A percentile compares a stretch with the other conserved stretches of the same genome.
Evolutionary conservation across 2,888 invertebrate genomes (phyloP).

Genomic region (Lacanobia wlatinum): DNA sequence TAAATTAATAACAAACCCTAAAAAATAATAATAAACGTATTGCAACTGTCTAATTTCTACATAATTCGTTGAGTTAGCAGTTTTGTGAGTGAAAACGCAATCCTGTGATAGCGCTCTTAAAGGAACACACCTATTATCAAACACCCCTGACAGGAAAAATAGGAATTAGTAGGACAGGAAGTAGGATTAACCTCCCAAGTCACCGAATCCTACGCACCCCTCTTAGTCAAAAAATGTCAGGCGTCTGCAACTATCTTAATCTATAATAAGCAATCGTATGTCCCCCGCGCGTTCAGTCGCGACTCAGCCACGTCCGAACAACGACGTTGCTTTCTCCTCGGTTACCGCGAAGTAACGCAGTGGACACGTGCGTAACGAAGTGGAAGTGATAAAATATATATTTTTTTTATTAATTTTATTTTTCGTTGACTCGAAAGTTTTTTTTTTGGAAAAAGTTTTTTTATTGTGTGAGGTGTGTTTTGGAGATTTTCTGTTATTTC

Average conservation of each 20-base stretch:
- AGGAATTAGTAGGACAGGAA: background rate
- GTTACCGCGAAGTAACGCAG: constrained; percentile 7
- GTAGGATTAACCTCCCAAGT: background rate
- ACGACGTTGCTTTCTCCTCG: constrained; percentile 24
- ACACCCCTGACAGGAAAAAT: too few species aligned
- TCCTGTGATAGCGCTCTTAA: too few species aligned
- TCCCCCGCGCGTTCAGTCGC: constrained; percentile 40
- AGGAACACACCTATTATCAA: too few species aligned
- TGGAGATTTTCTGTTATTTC: constrained; percentile 17
- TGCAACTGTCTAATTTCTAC: too few species aligned
- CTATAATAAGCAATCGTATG: constrained; percentile 16
- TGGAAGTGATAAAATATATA: constrained; percentile 37
- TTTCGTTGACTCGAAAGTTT: background rate
- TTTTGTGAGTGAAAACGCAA: too few species aligned
- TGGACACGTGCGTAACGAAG: constrained; percentile 23
- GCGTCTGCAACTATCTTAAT: background rate
- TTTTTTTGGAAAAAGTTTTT: constrained; percentile 3
- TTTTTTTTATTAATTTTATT: background rate
- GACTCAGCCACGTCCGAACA: constrained; percentile 4
- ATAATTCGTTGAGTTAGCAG: too few species aligned
- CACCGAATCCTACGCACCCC: background rate
- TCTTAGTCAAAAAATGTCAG: background rate
- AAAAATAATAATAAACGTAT: too few species aligned
- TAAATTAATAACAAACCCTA: too few species aligned
- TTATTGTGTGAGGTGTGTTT: constrained; percentile 19